phyloP scores from a whole-genome alignment of 2,888 invertebrate species.

The Fragum sueziense region DNA sequence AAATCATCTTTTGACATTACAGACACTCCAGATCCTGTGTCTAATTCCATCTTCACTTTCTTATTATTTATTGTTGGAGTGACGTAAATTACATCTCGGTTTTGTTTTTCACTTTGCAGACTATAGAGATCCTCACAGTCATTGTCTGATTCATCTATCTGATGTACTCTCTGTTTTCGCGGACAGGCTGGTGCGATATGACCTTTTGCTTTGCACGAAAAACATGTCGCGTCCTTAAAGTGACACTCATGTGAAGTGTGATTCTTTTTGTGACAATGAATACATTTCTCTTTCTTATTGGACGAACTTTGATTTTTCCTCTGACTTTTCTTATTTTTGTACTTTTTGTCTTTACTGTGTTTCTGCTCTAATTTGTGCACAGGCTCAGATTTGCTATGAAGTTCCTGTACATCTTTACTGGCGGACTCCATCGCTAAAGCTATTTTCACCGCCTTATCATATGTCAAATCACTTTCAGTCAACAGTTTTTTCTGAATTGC shows the following conservation, averaged over 20 bases:
- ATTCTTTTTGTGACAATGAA: slow-evolving; percentile 25
- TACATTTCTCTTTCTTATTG: not conserved
- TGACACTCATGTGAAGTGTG: slow-evolving; percentile 21
- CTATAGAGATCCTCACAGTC: not conserved
- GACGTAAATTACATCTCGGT: slow-evolving; percentile 17
- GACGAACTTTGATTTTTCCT: not conserved
- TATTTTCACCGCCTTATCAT: slow-evolving; percentile 40
- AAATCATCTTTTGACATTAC: no score
- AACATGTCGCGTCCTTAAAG: slow-evolving; percentile 36
- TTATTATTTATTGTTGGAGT: slow-evolving; percentile 41
- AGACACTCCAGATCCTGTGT: slow-evolving; percentile 61
- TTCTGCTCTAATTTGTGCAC: not conserved
- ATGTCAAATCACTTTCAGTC: slow-evolving; percentile 37
- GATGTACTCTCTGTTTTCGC: not conserved
- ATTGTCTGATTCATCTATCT: not conserved
- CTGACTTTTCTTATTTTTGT: not conserved
- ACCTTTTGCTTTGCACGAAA: slow-evolving; percentile 14
- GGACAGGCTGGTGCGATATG: slow-evolving; percentile 33
- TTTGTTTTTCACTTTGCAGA: not conserved
- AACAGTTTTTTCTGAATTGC: slow-evolving; percentile 49
- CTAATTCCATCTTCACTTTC: slow-evolving; percentile 51
- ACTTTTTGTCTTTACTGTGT: not conserved
- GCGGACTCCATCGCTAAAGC: slow-evolving; percentile 49
- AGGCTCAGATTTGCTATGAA: slow-evolving; percentile 6
- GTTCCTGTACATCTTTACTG: slow-evolving; percentile 38